Evolutionary conservation across 2,888 invertebrate genomes (phyloP).

Genomic region (Nemotelus nigrinus): DNA sequence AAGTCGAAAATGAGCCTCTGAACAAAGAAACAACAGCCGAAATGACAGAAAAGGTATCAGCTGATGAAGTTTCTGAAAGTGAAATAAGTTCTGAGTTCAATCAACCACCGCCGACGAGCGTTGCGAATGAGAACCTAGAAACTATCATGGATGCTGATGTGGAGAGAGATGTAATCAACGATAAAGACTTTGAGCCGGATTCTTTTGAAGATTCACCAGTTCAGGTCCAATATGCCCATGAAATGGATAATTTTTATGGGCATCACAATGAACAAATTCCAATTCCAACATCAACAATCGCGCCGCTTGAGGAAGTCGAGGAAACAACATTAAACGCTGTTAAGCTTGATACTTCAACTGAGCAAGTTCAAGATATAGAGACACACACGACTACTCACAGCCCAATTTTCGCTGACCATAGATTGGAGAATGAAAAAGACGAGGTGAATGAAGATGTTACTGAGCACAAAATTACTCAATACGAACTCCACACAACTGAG

Average conservation of each 20-base stretch:
- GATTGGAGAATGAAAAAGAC: background rate
- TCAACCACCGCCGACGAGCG: conserved; percentile 22
- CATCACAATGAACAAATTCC: background rate
- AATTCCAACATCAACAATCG: background rate
- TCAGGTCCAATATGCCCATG: conserved; percentile 23
- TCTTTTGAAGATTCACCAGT: conserved; percentile 32
- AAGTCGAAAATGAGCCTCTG: background rate
- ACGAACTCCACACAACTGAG: background rate
- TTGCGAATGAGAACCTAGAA: conserved; percentile 12
- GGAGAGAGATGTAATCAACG: conserved; percentile 8
- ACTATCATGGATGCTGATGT: conserved; percentile 18
- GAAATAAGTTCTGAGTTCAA: conserved; percentile 25
- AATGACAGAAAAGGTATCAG: background rate
- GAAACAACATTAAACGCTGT: background rate
- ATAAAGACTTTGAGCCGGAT: conserved; percentile 30
- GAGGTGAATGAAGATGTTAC: background rate
- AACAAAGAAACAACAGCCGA: background rate
- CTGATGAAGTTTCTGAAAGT: background rate
- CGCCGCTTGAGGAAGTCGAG: background rate
- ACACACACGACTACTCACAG: background rate
- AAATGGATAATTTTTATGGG: conserved; percentile 1
- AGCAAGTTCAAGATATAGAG: background rate
- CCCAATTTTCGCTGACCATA: no score
- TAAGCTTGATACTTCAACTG: background rate
- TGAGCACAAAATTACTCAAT: background rate